Base-by-base conservation (phyloP, 2,888 invertebrate genomes). In the Cephus spinipes region DNA sequence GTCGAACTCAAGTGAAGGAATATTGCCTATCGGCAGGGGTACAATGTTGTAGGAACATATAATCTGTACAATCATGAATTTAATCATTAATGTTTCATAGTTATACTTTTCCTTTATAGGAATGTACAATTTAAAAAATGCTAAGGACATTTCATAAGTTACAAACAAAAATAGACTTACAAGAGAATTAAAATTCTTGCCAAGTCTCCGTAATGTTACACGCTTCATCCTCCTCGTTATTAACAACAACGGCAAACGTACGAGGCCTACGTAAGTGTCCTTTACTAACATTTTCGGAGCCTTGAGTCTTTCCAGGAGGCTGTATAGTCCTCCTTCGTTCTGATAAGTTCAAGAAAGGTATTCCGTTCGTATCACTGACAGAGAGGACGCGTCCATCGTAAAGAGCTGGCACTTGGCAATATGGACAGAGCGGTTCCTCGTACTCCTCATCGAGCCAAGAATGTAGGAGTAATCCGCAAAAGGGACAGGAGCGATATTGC, bases 391-490 rank as follows among this genome's bases (percentile, higher is more conserved):
- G 82, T 2, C 77, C 76, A 69, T 90, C 90, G 71, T 86, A 85
- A 1, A 85, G 31, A 23, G 84, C 84, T 34, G 90, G 86, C 35
- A 90, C 79, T 77, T 91, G 88, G 68, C 91, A 91, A 75, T 87
- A 91, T 3, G 87, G 80, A 77, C 91, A 91, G 11, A 81, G 85
- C 0, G 88, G 84, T 76, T 88, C 86, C 4, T 83, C 81, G 12
- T 85, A 85, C 32, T 84, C 86, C 11, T 85, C 77, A 68, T 90
- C 89, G 34, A 91, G 80, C 40, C 83, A 85, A 0, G 88, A 83
- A 83, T 91, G 91, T 82, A 89, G 90, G 1, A 90, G 84, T 81
- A 87, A 79, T 9, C 82, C 82, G 78, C 91, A 91, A 81, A 89
- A 83, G 0, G 86, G 84, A 76, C 91, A 91, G 4, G 79, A 82